Conservation (phyloP, 2,797 vertebrate species). For the Vespertilio murinus region DNA sequence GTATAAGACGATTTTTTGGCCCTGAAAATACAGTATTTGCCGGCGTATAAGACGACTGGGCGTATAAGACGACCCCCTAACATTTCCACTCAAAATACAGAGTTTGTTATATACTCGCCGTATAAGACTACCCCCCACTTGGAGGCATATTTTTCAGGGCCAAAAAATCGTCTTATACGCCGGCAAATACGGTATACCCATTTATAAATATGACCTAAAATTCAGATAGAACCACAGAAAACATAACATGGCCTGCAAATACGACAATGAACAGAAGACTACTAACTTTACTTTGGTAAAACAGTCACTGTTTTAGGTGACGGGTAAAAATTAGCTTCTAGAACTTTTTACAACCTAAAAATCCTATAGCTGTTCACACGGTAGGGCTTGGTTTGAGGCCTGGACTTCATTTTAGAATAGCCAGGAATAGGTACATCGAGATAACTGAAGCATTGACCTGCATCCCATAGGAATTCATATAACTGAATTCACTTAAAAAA, state of each 20-base stretch:
- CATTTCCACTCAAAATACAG: no score
- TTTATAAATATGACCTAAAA: not conserved
- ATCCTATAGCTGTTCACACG: not conserved
- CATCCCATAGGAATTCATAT: not conserved
- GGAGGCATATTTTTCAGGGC: no score
- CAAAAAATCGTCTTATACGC: no score
- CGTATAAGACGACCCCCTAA: no score
- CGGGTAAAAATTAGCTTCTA: not conserved
- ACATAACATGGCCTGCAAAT: not conserved
- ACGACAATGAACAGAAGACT: not conserved
- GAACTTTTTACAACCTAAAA: not conserved
- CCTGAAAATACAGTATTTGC: no score
- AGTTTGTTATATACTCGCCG: no score
- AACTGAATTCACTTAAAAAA: not conserved
- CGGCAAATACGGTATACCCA: no score
- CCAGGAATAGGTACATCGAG: not conserved
- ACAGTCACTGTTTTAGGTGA: not conserved
- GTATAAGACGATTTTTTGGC: no score
- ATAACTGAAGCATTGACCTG: not conserved
- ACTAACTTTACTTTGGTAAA: not conserved
- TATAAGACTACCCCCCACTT: no score
- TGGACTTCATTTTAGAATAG: slow-evolving; percentile 28
- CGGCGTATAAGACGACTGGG: no score
- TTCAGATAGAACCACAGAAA: not conserved
- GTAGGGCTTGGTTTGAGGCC: not conserved